phyloP scores from a whole-genome alignment of 1,140 invertebrate genomes.

The Camponotus pennsylvanicus region DNA sequence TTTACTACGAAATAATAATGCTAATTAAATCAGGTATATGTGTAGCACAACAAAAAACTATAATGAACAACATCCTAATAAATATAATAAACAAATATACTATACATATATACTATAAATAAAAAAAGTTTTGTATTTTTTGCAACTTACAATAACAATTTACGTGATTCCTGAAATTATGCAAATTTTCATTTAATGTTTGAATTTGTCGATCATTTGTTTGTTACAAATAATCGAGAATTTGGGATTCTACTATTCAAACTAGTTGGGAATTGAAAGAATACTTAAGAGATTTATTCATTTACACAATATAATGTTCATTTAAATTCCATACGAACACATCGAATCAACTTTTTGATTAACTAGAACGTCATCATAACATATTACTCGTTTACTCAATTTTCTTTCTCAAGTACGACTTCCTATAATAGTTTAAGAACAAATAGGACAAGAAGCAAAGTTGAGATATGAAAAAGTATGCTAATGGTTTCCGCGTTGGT shows the following conservation, averaged over 20 bases:
- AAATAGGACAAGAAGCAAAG: conserved; percentile 89
- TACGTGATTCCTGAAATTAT: neutral
- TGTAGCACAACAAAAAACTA: neutral
- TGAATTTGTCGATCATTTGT: neutral
- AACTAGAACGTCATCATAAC: neutral
- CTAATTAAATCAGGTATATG: neutral
- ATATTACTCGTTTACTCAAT: conserved; percentile 54
- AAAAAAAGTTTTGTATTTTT: too few relatives aligned
- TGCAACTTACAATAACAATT: neutral
- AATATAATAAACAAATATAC: neutral
- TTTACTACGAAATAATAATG: neutral
- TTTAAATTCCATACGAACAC: neutral
- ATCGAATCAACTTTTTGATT: neutral
- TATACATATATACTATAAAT: neutral
- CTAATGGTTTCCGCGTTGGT: conserved; percentile 84
- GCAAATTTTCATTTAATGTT: neutral
- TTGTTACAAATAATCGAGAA: conserved; percentile 20
- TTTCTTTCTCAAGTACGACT: conserved; percentile 85
- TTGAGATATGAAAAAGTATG: conserved; percentile 88
- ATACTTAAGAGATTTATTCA: conserved; percentile 1
- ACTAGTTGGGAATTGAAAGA: conserved; percentile 12
- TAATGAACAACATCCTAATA: neutral
- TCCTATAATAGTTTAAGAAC: conserved; percentile 90
- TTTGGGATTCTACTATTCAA: neutral
- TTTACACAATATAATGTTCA: neutral